These are phyloP conservation scores for Julus scandinavius DNA, from an alignment of 2,888 invertebrate species.

Conservation along the genomic window DNA sequence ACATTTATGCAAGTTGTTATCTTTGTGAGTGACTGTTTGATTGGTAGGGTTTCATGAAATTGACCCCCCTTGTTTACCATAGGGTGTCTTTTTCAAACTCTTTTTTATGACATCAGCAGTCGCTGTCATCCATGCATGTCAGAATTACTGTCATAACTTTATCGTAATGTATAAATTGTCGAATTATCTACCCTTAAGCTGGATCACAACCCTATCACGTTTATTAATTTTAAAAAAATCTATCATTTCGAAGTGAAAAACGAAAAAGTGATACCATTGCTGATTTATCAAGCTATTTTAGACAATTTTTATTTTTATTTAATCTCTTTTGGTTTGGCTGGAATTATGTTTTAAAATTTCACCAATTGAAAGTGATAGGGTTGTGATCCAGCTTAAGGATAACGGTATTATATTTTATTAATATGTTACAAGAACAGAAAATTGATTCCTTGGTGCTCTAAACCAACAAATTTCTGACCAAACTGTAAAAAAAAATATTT, in stretches of 20 bases:
- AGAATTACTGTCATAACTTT: neutral
- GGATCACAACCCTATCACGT: no score
- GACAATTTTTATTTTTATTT: no score
- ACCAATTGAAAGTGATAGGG: no score
- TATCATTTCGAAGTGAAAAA: no score
- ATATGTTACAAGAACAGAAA: neutral
- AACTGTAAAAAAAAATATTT: neutral
- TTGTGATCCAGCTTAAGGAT: no score
- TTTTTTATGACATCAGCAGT: neutral
- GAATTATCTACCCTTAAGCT: no score
- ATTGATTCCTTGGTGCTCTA: neutral
- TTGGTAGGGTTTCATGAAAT: neutral
- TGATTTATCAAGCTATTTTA: no score
- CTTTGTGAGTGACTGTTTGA: neutral
- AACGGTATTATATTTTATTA: neutral
- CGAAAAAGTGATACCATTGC: no score
- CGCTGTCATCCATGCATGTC: neutral
- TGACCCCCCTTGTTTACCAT: conserved; percentile 4
- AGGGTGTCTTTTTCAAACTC: neutral
- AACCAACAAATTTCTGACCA: neutral
- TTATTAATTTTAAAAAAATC: no score
- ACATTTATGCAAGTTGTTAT: neutral
- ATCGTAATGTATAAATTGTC: neutral
- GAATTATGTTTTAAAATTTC: no score
- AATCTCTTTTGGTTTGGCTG: no score